These are phyloP conservation scores for Scaptodrosophila lebanonensis DNA, from an alignment of 1,140 invertebrate genomes.

Conservation along the genomic window DNA sequence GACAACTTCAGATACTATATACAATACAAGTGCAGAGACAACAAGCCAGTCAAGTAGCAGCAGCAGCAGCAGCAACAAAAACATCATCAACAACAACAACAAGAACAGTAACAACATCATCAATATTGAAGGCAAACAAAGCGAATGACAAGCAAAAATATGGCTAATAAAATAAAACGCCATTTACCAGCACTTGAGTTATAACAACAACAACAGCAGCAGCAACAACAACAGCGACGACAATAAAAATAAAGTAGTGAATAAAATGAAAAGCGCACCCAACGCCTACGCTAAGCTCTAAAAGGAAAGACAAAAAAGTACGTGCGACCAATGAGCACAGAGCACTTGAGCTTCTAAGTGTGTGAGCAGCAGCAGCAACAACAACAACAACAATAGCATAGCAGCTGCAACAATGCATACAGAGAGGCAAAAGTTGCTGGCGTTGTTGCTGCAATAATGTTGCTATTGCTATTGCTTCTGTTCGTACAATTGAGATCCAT, in stretches of 20 bases:
- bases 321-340: conserved; percentile 29
- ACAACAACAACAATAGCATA: conserved; percentile 29
- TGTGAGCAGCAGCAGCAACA: conserved; percentile 30
- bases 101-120: conserved; percentile 38
- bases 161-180: conserved; percentile 74
- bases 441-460: conserved; percentile 18
- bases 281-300: conserved; percentile 45
- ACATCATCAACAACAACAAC: conserved; percentile 42
- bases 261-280: conserved; percentile 31
- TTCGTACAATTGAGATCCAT: too few species aligned
- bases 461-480: too few species aligned
- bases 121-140: conserved; percentile 54
- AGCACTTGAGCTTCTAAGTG: conserved; percentile 10
- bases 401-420: too few species aligned
- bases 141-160: conserved; percentile 70
- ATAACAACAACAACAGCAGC: conserved; percentile 26
- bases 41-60: too few species aligned
- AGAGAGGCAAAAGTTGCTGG: too few species aligned
- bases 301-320: too few species aligned
- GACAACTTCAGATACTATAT: too few species aligned
- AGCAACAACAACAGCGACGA: conserved; percentile 12
- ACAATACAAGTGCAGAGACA: background rate
- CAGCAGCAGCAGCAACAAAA: conserved; percentile 12
- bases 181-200: too few species aligned
- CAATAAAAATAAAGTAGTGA: conserved; percentile 19